Base-by-base conservation (phyloP, 2,888 invertebrate genomes). In the Drepana falcataria region DNA sequence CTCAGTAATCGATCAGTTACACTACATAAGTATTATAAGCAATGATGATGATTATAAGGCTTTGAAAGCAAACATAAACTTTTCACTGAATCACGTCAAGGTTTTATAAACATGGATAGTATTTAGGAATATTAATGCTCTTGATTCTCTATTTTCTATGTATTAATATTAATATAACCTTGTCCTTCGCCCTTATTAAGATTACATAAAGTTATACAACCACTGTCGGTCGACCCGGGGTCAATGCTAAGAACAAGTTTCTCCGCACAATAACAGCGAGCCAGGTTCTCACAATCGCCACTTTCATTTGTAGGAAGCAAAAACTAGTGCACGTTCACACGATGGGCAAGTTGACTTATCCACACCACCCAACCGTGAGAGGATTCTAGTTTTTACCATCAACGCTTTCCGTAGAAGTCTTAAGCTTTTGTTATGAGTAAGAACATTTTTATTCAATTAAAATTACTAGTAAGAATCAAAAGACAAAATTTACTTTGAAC, bases 281-380 rank as follows among this genome's bases (percentile, higher is more conserved):
- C 77, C 71, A 73, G 69, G 78, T 87, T 89, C 89, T 83, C 90
- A 90, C 87, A 85, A 80, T 73, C 81, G 80, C 81, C 82, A 90
- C 91, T 90, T 91, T 91, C 91, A 88, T 91, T 90, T 85, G 79
- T 79, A 79, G 66, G 77, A 74, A 80, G 77, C 80, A 89, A 88
- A 81, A 90, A 87, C 75, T 75, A 61, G 77, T 73, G 75, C 78
- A 65, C 75, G 82, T 87, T 90, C 91, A 83, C 90, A 90, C 89
- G 88, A 75, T 68, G 71, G 64, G 70, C 59, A 60, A 64, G 63
- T 63, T 58, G 60, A 63, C 54, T 49, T 55, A 60, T 59, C 58
- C 58, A 59, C 59, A 59, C 49, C 49, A 51, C 41, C 40, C 53
- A 55, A 52, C 55, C 59, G 47, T 47, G 37, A 53, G 37, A 52